Evolutionary conservation across 2,797 vertebrate genomes (phyloP), one percentile per base, ranked within the genome.

Genomic region (Gallinago stenura): DNA sequence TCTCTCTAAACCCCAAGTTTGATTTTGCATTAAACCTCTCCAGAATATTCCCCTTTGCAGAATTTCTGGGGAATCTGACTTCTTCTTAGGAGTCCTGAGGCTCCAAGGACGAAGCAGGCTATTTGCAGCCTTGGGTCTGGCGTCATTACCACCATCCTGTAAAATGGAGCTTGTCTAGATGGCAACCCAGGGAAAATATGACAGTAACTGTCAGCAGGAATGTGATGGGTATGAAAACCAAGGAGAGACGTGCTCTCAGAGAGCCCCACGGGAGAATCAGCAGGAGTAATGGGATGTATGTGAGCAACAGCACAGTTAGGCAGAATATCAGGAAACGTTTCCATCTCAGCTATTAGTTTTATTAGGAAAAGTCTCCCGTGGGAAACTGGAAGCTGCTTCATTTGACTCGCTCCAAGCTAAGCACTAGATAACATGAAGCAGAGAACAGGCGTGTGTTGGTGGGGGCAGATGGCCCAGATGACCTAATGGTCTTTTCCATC

Each of bases 401-500:
- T 83, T 95, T 95, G 90, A 93, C 25, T 95, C 77, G 82, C 78
- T 92, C 88, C 93, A 33, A 68, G 75, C 66, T 87, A 37, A 94
- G 94, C 83, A 66, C 39, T 14, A 96, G 96, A 96, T 95, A 96
- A 93, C 94, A 96, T 7, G 48, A 70, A 77, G 90, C 90, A 95
- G 93, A 50, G 86, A 89, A 61, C 54, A 94, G 95, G 85, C 84
- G 5, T 89, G 87, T 68, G 15, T 50, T 65, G 91, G 91, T 0
- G 10, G 83, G 90, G 90, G 83, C 76, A 91, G 94, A 95, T 95
- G 95, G 93, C 81, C 80, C 86, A 77, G 95, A 96, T 97, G 96
- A 97, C 96, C 93, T 97, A 33, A 97, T 94, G 95, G 90, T 94
- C 96, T 93, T 95, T 96, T 97, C 95, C 96, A 95, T 94, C 95